These are phyloP conservation scores for Chrysina gloriosa DNA, from an alignment of 2,888 invertebrate species.

Conservation along the genomic window DNA sequence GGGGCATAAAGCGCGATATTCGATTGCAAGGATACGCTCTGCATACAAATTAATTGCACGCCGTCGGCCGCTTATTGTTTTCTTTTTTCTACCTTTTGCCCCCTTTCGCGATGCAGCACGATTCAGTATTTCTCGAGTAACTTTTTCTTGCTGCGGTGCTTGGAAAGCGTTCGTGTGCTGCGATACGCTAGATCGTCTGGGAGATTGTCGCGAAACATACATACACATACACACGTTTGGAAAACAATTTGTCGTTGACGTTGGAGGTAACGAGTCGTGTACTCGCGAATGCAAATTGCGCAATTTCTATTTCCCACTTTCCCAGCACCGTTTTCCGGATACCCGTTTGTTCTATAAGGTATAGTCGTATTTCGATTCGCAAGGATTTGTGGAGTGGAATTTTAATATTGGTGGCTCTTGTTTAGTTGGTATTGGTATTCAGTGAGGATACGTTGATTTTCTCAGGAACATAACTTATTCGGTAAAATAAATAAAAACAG, in stretches of 20 bases:
- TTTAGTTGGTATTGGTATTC: no score
- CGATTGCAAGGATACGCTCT: neutral
- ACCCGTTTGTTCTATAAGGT: no score
- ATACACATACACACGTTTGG: neutral
- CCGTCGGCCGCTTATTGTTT: neutral
- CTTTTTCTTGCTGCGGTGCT: neutral
- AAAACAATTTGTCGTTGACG: constrained; percentile 18
- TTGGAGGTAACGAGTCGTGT: constrained; percentile 4
- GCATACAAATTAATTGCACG: constrained; percentile 8
- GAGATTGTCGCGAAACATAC: neutral
- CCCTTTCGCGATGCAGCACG: neutral
- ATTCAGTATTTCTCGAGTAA: neutral
- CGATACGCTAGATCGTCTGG: neutral
- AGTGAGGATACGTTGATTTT: no score
- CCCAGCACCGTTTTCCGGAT: no score
- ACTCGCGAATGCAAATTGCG: constrained; percentile 8
- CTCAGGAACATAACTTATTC: no score
- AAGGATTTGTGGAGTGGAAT: no score
- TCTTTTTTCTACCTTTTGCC: neutral
- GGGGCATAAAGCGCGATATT: neutral
- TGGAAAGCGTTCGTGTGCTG: neutral
- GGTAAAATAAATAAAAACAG: no score
- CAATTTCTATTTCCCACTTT: neutral
- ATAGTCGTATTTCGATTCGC: no score
- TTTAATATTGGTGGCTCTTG: no score